phyloP scores from a whole-genome alignment of 2,113 vertebrate species.

The Circaetus gallicus region DNA sequence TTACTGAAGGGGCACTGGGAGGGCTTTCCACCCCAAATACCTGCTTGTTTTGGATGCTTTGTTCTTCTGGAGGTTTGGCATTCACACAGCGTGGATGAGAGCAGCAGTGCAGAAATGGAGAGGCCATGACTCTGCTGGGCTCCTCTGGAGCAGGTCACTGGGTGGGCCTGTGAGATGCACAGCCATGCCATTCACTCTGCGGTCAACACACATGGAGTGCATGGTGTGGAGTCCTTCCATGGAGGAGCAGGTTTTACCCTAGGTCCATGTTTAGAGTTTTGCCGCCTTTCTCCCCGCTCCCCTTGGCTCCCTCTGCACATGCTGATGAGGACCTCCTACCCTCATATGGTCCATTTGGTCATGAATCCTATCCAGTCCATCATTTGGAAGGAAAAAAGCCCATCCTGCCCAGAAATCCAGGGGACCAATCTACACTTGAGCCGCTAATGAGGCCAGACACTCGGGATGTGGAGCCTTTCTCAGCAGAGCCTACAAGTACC shows the following conservation, averaged over 20 bases:
- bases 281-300: neutral
- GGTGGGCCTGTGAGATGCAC: neutral
- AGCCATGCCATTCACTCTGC: neutral
- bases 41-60: neutral
- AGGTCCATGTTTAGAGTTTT: neutral
- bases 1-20: neutral
- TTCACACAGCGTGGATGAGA: neutral
- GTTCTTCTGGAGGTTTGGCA: neutral
- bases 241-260: neutral
- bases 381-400: neutral
- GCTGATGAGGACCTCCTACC: neutral
- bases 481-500: neutral
- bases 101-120: neutral
- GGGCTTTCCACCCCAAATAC: neutral
- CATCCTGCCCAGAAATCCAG: neutral
- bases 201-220: rapidly evolving
- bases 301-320: neutral
- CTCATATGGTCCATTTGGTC: neutral
- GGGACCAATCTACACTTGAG: neutral
- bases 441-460: neutral
- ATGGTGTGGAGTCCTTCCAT: neutral
- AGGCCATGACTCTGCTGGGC: neutral
- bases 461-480: rapidly evolving
- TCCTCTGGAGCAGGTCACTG: neutral
- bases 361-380: neutral